Percentiles rank a stretch among this genome's conserved stretches.
phyloP scores from a whole-genome alignment of 2,888 invertebrate species.

The Eupithecia exiguata region DNA sequence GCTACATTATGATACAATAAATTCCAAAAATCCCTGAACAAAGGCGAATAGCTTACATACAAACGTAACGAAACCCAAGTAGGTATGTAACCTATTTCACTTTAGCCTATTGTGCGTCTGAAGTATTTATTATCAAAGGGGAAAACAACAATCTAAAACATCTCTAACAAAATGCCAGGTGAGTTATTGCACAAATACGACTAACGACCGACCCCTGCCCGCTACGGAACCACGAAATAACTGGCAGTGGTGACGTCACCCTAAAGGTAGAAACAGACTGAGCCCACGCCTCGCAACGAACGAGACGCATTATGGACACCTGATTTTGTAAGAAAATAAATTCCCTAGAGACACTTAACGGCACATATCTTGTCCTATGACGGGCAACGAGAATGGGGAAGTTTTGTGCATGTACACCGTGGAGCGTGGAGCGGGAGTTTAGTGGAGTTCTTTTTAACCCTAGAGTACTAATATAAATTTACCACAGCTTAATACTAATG shows the following conservation, averaged over 20 bases:
- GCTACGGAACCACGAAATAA: conserved; percentile 13
- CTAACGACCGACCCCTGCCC: conserved; percentile 15
- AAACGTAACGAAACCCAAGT: neutral
- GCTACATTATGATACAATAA: too few relatives aligned
- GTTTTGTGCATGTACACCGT: too few relatives aligned
- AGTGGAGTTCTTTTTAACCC: too few relatives aligned
- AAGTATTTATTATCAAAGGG: neutral
- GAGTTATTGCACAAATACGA: conserved; percentile 20
- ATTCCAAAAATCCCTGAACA: neutral
- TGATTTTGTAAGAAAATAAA: neutral
- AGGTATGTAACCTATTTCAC: neutral
- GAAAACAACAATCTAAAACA: conserved; percentile 15
- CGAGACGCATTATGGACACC: neutral
- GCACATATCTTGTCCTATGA: too few relatives aligned
- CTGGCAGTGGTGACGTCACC: neutral
- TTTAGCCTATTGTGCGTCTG: neutral
- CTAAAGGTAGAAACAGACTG: neutral
- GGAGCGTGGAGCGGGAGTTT: too few relatives aligned
- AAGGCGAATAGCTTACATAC: neutral
- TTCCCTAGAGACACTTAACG: neutral
- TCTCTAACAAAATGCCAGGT: conserved; percentile 23
- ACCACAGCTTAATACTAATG: too few relatives aligned
- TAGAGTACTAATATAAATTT: too few relatives aligned
- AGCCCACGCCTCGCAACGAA: neutral
- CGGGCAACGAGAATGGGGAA: too few relatives aligned